Conservation (phyloP, 1,140 invertebrate species). For the Episyrphus balteatus region DNA sequence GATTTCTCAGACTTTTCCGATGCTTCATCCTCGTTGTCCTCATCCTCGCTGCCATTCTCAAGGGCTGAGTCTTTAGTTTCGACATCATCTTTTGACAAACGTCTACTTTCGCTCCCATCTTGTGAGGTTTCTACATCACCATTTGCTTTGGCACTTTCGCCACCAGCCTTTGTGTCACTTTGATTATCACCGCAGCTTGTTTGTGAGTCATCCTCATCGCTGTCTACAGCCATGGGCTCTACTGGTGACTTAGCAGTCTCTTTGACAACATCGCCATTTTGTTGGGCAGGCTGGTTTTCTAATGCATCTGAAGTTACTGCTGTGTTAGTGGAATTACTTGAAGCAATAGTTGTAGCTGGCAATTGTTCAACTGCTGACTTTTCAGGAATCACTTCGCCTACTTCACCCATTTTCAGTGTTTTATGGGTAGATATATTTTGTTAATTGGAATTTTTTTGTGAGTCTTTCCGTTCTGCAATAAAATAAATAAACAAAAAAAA, state of each 20-base stretch:
- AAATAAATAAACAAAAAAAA: too few species aligned
- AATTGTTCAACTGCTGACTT: too few species aligned
- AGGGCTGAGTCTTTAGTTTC: conserved; percentile 3
- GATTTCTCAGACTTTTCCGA: neutral
- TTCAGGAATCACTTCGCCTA: too few species aligned
- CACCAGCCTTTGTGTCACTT: conserved; percentile 4
- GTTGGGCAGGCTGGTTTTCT: too few species aligned
- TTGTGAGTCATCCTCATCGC: conserved; percentile 23
- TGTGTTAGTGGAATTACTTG: too few species aligned
- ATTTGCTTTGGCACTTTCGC: conserved; percentile 13
- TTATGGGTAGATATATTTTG: too few species aligned
- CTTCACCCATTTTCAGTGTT: too few species aligned
- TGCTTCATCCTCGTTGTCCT: neutral
- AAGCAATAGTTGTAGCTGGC: too few species aligned
- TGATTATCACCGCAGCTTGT: conserved; percentile 9
- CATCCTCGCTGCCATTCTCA: neutral
- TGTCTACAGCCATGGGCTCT: conserved; percentile 7
- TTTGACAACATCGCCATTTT: too few species aligned
- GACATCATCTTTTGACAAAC: conserved; percentile 8
- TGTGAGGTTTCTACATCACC: conserved; percentile 12
- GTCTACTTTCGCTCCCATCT: conserved; percentile 2
- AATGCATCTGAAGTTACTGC: too few species aligned
- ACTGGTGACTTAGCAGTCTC: conserved; percentile 3
- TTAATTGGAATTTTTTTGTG: too few species aligned
- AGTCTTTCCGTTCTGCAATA: too few species aligned